A percentile compares a stretch with the other conserved stretches of the same genome.
Evolutionary conservation across 2,797 vertebrate species (phyloP).

Genomic region (Halcyon chelicuti): DNA sequence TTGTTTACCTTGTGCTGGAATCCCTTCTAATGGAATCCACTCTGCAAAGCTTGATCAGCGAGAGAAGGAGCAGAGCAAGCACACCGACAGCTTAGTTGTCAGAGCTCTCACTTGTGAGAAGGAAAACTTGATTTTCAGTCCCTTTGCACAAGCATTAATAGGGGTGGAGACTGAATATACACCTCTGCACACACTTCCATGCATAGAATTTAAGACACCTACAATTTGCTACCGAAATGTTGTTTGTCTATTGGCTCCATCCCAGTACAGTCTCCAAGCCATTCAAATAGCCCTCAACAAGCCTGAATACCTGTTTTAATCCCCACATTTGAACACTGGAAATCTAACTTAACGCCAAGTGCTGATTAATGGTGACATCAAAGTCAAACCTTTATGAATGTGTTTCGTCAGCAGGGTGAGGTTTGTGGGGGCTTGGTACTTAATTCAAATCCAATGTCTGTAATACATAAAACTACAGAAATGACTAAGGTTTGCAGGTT

Average conservation of each 20-base stretch:
- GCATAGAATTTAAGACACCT: not conserved
- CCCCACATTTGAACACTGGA: not conserved
- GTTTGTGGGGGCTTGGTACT: not conserved
- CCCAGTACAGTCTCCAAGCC: not conserved
- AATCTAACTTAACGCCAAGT: not conserved
- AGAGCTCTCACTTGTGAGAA: not conserved
- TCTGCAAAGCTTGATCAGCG: not conserved
- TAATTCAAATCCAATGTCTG: not conserved
- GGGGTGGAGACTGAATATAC: not conserved
- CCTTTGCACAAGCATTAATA: not conserved
- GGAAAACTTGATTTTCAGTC: not conserved
- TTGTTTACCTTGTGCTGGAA: not conserved
- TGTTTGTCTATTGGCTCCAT: not conserved
- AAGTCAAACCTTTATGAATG: constrained; percentile 10
- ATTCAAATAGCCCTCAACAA: not conserved
- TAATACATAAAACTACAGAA: not conserved
- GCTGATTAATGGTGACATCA: constrained; percentile 13
- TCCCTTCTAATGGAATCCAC: not conserved
- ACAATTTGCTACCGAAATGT: not conserved
- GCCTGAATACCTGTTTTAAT: not conserved
- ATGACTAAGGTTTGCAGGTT: not conserved
- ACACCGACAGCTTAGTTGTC: not conserved
- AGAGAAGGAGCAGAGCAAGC: not conserved
- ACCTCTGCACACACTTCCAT: not conserved
- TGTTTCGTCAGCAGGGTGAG: not conserved